Base-by-base conservation (phyloP, 2,797 vertebrate species). In the Sebastes cheni region DNA sequence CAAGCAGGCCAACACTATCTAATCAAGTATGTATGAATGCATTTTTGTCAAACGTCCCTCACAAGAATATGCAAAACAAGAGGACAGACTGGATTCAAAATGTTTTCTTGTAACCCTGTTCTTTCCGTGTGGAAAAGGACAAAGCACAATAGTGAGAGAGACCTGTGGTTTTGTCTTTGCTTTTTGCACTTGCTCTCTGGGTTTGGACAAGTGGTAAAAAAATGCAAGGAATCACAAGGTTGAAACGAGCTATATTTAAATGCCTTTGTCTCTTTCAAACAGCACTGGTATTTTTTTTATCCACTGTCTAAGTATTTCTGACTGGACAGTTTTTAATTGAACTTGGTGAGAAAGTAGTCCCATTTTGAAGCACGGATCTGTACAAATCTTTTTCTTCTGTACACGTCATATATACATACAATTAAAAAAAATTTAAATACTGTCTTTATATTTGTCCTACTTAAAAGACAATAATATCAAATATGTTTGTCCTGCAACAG, bases 151-250 rank as follows among this genome's bases (percentile, higher is more conserved):
- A 77, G 91, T 75, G 72, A 85, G 88, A 86, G 88, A 86, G 89
- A 87, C 85, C 79, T 93, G 92, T 91, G 92, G 91, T 91, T 94
- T 89, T 77, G 82, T 89, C 85, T 89, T 78, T 86, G 83, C 82
- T 84, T 87, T 92, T 87, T 90, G 88, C 90, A 91, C 88, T 93
- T 92, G 88, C 92, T 94, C 72, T 90, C 88, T 89, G 86, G 90
- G 90, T 93, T 95, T 94, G 91, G 90, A 93, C 67, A 79, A 86
- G 81, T 70, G 74, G 70, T 81, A 69, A 88, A 89, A 88, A 92
- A 92, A 92, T 90, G 82, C 86, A 84, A 91, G 84, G 88, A 91
- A 91, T 92, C 85, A 91, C 79, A 89, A 77, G 88, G 86, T 88
- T 91, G 75, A 84, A 84, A 85, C 59, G 61, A 88, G 90, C 88